Conservation (phyloP, 2,888 invertebrate genomes). For the Sycophila texana region DNA sequence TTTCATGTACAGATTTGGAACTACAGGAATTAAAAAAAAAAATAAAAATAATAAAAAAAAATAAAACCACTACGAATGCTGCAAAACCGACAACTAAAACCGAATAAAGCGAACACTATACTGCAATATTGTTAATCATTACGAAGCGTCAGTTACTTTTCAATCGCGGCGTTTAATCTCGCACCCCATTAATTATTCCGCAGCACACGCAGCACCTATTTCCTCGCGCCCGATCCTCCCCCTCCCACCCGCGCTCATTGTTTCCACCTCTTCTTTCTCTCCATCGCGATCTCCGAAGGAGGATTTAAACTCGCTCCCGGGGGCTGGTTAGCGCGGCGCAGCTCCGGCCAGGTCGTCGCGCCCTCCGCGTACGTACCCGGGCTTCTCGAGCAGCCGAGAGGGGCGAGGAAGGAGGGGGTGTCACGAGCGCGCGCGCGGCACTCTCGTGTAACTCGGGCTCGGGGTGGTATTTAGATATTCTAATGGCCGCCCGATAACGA, state of each 20-base stretch:
- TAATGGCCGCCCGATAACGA: constrained; percentile 75
- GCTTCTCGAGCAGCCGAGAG: background rate
- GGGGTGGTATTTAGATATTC: constrained; percentile 76
- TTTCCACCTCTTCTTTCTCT: constrained; percentile 7
- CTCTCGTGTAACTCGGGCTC: constrained; percentile 62
- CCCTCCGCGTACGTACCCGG: too few relatives aligned
- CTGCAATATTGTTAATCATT: too few relatives aligned
- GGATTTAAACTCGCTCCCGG: constrained; percentile 48
- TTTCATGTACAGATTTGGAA: too few relatives aligned
- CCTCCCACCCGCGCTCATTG: constrained; percentile 24
- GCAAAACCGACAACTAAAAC: too few relatives aligned
- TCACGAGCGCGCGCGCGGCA: background rate
- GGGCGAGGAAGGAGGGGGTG: background rate
- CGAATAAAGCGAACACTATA: too few relatives aligned
- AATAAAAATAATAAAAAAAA: too few relatives aligned
- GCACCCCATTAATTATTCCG: too few relatives aligned
- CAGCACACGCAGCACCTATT: too few relatives aligned
- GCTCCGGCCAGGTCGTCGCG: background rate
- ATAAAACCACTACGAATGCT: too few relatives aligned
- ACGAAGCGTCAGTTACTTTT: too few relatives aligned
- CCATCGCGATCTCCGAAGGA: constrained; percentile 29
- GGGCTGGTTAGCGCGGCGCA: background rate
- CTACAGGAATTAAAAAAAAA: too few relatives aligned
- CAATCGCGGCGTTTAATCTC: too few relatives aligned
- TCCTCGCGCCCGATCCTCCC: background rate